Base-by-base conservation (phyloP, 2,113 vertebrate genomes). In the Protobothrops flavoviridis region DNA sequence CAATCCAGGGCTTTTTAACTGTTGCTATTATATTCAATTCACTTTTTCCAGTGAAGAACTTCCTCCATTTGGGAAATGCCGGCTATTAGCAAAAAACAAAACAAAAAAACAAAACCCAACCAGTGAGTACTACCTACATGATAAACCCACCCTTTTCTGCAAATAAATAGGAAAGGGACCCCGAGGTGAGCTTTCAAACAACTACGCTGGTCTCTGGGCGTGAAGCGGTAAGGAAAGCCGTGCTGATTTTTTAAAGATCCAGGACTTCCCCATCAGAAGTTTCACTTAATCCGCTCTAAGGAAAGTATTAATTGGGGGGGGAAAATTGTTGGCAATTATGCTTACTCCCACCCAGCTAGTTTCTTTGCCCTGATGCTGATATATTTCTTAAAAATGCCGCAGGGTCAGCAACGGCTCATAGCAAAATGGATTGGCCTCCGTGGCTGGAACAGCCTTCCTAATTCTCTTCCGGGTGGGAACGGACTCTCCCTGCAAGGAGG, bases 401-500 rank as follows among this genome's bases (percentile, higher is more conserved):
- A 91, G 92, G 45, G 33, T 87, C 56, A 0, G 0, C 0, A 0
- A 0, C 48, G 57, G 90, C 69, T 0, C 26, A 53, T 87, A 88
- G 57, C 90, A 86, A 45, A 56, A 26, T 0, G 0, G 0, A 0
- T 4, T 4, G 21, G 53, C 93, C 96, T 96, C 94, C 24, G 45
- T 12, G 91, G 64, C 57, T 24, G 39, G 59, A 95, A 59, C 56
- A 29, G 90, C 95, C 94, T 48, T 94, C 90, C 81, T 88, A 91
- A 95, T 11, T 81, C 93, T 87, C 85, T 24, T 92, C 69, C 17
- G 0, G 4, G 21, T 29, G 61, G 89, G 90, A 95, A 94, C 15
- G 85, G 74, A 43, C 7, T 81, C 13, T 94, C 90, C 89, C 56
- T 94, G 91, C 85, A 94, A 92, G 96, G 93, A 87, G 48, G 85